Evolutionary conservation across 2,888 invertebrate genomes (phyloP), one percentile per base, ranked within the genome.

Genomic region (Hirtodrosophila cameraria): DNA sequence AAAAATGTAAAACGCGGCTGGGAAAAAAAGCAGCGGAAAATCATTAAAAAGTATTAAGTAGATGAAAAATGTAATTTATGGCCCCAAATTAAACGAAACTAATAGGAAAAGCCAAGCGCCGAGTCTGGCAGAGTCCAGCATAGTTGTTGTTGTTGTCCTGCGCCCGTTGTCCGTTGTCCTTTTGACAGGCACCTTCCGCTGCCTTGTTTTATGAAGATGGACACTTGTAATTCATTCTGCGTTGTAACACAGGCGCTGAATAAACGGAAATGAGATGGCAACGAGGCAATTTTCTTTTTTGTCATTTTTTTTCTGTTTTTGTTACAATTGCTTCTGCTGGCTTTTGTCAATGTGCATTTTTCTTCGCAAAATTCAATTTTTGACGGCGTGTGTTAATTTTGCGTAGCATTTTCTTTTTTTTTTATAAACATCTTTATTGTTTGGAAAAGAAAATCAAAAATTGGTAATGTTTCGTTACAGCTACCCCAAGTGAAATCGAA

Each of bases 171-270:
- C 48, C 43, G 54, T 62, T 80, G 84, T 80, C 81, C 81, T 81
- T 80, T 84, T 81, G 80, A 81, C 80, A 81, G 74, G 59, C 87
- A 81, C 78, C 80, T 86, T 81, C 82, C 87, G 83, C 41, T 68
- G 81, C 55, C 86, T 86, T 81, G 70, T 84, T 86, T 84, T 77
- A 81, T 81, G 87, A 86, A 81, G 80, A 81, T 86, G 86, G 86
- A 86, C 87, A 81, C 80, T 81, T 81, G 80, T 81, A 81, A 81
- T 81, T 81, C 80, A 81, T 81, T 81, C 61, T 86, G 78, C 61
- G 74, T 70, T 67, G 61, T 66, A 65, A 75, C 70, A 74, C 78
- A 74, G 60, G 35, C 61, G 80, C 65, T 79, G 81, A 76, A 80
- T 86, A 73, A 81, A 86, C 82, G 80, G 86, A 81, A 81, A 86